phyloP scores from a whole-genome alignment of 2,113 vertebrate genomes.

The Noctilio leporinus region DNA sequence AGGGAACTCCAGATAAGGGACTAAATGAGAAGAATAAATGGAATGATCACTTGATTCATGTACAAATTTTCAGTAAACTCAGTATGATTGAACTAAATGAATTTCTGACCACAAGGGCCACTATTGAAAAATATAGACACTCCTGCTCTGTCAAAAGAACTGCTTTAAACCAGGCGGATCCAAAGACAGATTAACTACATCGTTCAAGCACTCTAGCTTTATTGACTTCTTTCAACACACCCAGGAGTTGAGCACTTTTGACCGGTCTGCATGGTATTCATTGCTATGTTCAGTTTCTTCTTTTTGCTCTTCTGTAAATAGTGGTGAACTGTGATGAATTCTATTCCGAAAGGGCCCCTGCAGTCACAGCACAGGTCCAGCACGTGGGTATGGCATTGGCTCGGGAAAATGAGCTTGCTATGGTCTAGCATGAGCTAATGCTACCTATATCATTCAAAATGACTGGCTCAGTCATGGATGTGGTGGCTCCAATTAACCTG shows the following conservation, averaged over 20 bases:
- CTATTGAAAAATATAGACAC: neutral
- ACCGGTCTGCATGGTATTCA: neutral
- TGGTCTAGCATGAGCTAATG: conserved; percentile 35
- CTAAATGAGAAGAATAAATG: neutral
- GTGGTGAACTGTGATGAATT: neutral
- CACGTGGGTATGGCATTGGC: neutral
- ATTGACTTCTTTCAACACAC: neutral
- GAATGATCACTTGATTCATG: no score
- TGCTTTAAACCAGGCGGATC: neutral
- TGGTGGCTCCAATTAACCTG: conserved; percentile 67
- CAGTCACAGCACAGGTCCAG: neutral
- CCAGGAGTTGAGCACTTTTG: neutral
- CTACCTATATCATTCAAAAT: conserved; percentile 52
- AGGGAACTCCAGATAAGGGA: neutral
- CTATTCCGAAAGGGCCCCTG: neutral
- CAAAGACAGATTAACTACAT: neutral
- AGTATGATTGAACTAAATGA: neutral
- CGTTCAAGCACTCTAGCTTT: neutral
- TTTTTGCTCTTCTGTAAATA: conserved; percentile 6
- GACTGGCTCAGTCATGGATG: conserved; percentile 31
- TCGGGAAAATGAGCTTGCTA: conserved; percentile 28
- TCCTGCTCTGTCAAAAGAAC: neutral
- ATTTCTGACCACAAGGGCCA: neutral
- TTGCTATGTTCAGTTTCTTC: neutral
- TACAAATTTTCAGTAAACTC: neutral